These are phyloP conservation scores for Chelonus formosanus DNA, from an alignment of 2,888 invertebrate genomes.

Conservation along the genomic window DNA sequence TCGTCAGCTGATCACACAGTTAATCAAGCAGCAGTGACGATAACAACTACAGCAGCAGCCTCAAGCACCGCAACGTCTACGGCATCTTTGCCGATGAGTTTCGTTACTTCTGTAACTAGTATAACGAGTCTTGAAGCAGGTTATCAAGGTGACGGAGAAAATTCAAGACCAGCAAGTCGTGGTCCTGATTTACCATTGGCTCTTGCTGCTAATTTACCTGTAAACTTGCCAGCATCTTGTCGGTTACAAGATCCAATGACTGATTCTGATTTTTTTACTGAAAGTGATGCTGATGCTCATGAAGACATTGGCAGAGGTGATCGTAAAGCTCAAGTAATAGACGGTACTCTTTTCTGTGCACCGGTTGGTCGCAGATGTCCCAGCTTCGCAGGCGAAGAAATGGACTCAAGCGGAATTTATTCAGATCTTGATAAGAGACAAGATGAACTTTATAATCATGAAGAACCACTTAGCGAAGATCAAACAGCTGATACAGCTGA, in stretches of 20 bases:
- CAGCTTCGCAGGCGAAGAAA: conserved; percentile 73
- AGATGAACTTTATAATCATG: conserved; percentile 67
- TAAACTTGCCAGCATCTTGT: conserved; percentile 68
- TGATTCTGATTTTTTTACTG: conserved; percentile 90
- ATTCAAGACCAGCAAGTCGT: conserved; percentile 86
- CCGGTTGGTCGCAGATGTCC: conserved; percentile 60
- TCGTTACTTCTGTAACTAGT: conserved; percentile 88
- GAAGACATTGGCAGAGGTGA: conserved; percentile 76
- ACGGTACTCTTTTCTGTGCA: conserved; percentile 84
- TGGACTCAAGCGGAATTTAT: conserved; percentile 91
- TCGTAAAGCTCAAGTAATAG: conserved; percentile 84
- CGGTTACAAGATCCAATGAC: conserved; percentile 84
- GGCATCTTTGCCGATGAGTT: conserved; percentile 66
- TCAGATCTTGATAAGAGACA: conserved; percentile 84
- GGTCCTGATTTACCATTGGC: conserved; percentile 79
- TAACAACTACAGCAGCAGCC: conserved; percentile 15
- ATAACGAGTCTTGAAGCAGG: conserved; percentile 93
- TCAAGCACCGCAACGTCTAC: conserved; percentile 27
- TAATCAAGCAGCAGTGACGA: conserved; percentile 14
- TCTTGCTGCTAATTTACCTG: conserved; percentile 50
- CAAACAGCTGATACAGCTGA: conserved; percentile 74
- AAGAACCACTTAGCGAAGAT: conserved; percentile 64
- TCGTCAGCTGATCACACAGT: conserved; percentile 9
- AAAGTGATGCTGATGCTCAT: conserved; percentile 88
- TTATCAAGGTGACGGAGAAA: conserved; percentile 91